Evolutionary conservation across 2,113 vertebrate species (phyloP), one percentile per base, ranked within the genome.

Genomic region (Beaufortia kweichowensis): DNA sequence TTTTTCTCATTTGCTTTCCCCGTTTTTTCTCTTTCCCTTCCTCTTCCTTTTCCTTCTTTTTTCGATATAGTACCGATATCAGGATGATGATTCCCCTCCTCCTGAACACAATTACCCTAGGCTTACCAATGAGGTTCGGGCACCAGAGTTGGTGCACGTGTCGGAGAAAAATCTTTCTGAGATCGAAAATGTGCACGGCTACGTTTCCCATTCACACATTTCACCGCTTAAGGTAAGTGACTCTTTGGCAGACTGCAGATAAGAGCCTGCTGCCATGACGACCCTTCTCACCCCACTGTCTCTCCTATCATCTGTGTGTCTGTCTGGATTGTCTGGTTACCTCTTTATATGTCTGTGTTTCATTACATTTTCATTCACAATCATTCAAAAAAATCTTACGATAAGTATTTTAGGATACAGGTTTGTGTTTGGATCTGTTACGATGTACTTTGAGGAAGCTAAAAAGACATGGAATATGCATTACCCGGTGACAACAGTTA

Each of bases 91-190:
- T 0, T 92, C 90, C 0, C 89, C 88, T 4, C 91, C 93, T 43
- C 94, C 94, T 0, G 96, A 98, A 89, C 96, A 95, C 82, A 93
- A 92, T 46, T 94, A 96, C 86, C 95, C 95, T 82, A 92, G 93
- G 74, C 90, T 98, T 84, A 95, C 95, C 74, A 94, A 94, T 0
- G 95, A 97, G 86, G 91, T 94, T 62, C 93, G 93, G 74, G 93
- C 95, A 5, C 96, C 96, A 0, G 96, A 98, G 84, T 94, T 98
- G 2, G 96, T 98, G 82, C 96, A 98, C 0, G 94, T 98, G 55
- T 98, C 96, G 0, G 95, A 98, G 87, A 98, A 98, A 92, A 98
- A 96, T 87, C 87, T 98, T 43, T 98, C 96, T 15, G 96, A 98
- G 84, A 96, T 98, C 79, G 96, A 98, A 89, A 98, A 98, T 73